Evolutionary conservation across 2,797 vertebrate genomes (phyloP), one percentile per base, ranked within the genome.

Genomic region (Sphaeramia orbicularis): DNA sequence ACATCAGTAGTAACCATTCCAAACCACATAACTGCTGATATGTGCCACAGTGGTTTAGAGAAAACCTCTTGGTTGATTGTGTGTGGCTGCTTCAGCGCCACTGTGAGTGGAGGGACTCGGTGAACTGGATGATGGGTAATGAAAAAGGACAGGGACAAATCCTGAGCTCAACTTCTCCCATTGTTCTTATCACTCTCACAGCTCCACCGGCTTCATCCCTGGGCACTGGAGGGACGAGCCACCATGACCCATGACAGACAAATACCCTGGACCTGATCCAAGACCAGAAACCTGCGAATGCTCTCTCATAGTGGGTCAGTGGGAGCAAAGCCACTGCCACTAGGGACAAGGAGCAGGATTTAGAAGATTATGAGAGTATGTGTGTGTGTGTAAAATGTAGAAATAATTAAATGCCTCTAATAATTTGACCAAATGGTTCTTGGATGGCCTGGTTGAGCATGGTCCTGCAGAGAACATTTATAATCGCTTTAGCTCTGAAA

Each of bases 131-230:
- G 81, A 87, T 45, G 76, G 75, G 37, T 83, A 79, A 84, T 44
- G 40, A 83, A 73, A 73, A 80, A 60, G 69, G 85, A 88, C 87
- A 82, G 70, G 75, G 37, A 70, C 72, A 84, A 84, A 89, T 84
- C 84, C 83, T 71, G 65, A 63, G 71, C 66, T 80, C 69, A 84
- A 53, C 77, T 84, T 47, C 15, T 55, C 48, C 67, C 45, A 78
- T 85, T 88, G 87, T 87, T 45, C 65, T 30, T 50, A 78, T 49
- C 64, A 65, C 78, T 86, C 81, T 79, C 81, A 84, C 66, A 78
- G 74, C 70, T 64, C 51, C 21, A 61, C 51, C 44, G 66, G 63
- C 71, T 71, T 84, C 74, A 80, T 66, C 75, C 66, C 37, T 51
- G 53, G 63, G 52, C 77, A 74, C 63, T 60, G 40, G 10, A 27